Percentiles rank a stretch among this genome's conserved stretches.
phyloP scores from a whole-genome alignment of 1,140 invertebrate genomes.

The Drosophila auraria region DNA sequence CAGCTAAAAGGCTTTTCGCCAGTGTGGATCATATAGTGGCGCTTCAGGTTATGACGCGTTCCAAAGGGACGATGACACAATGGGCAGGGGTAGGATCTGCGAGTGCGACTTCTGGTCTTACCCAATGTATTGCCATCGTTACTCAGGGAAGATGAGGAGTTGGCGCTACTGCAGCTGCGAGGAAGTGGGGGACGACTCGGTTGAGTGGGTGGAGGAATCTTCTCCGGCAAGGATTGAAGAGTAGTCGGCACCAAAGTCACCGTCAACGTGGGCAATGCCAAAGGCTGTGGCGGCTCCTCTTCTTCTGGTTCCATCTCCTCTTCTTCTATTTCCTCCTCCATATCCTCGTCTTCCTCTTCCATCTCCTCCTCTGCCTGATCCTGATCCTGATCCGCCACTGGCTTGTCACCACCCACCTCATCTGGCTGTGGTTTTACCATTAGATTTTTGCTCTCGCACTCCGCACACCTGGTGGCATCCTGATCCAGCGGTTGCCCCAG shows the following conservation, averaged over 20 bases:
- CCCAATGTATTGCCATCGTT: slow-evolving; percentile 44
- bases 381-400: not conserved
- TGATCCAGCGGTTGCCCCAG: slow-evolving; percentile 58
- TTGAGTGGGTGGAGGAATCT: slow-evolving; percentile 13
- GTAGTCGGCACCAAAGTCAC: slow-evolving; percentile 53
- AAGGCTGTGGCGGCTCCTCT: not conserved
- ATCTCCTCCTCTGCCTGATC: slow-evolving; percentile 7
- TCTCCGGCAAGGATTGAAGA: slow-evolving; percentile 7
- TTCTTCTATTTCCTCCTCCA: slow-evolving; percentile 11
- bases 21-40: slow-evolving; percentile 83
- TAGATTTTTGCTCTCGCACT: slow-evolving; percentile 73
- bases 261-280: slow-evolving; percentile 27
- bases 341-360: slow-evolving; percentile 12
- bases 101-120: slow-evolving; percentile 28
- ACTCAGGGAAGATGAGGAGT: slow-evolving; percentile 70
- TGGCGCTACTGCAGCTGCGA: slow-evolving; percentile 66
- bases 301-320: slow-evolving; percentile 8
- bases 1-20: slow-evolving; percentile 82
- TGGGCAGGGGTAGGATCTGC: slow-evolving; percentile 68
- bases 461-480: slow-evolving; percentile 75
- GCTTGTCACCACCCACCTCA: not conserved
- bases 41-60: slow-evolving; percentile 82
- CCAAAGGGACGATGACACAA: slow-evolving; percentile 79
- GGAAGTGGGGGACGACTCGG: slow-evolving; percentile 42
- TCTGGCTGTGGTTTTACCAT: slow-evolving; percentile 51